phyloP scores from a whole-genome alignment of 1,140 invertebrate species.

The Caenorhabditis briggsae region DNA sequence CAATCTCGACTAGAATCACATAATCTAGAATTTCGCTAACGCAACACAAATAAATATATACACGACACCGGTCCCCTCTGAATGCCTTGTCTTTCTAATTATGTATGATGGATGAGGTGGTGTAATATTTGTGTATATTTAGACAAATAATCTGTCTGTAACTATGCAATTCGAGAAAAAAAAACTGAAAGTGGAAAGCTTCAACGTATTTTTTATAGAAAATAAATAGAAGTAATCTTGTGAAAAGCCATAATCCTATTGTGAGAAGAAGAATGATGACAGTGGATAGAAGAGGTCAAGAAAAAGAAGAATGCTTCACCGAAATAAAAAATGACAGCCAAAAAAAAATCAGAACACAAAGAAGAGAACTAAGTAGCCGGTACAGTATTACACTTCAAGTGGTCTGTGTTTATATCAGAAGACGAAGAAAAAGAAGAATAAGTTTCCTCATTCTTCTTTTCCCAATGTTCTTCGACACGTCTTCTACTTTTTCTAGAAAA shows the following conservation, averaged over 20 bases:
- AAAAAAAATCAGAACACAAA: constrained; percentile 47
- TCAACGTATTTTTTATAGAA: background rate
- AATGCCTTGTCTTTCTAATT: background rate
- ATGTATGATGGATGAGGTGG: constrained; percentile 38
- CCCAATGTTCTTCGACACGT: background rate
- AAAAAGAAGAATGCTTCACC: background rate
- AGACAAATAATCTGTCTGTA: background rate
- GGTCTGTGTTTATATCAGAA: constrained; percentile 25
- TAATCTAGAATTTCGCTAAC: constrained; percentile 35
- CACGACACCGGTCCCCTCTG: constrained; percentile 23
- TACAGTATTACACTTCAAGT: constrained; percentile 48
- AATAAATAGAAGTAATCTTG: background rate
- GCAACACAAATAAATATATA: background rate
- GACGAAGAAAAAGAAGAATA: constrained; percentile 5
- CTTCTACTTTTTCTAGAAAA: background rate
- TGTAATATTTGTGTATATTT: constrained; percentile 7
- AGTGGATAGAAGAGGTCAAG: constrained; percentile 31
- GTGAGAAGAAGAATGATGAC: background rate
- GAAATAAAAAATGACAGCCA: background rate
- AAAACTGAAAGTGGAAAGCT: background rate
- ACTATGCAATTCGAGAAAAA: background rate
- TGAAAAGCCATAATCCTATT: constrained; percentile 51
- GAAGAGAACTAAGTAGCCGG: constrained; percentile 29
- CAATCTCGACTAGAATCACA: constrained; percentile 42
- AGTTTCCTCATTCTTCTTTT: constrained; percentile 18